Evolutionary conservation across 1,140 invertebrate genomes (phyloP).

Genomic region (Tetragonula clypearis): DNA sequence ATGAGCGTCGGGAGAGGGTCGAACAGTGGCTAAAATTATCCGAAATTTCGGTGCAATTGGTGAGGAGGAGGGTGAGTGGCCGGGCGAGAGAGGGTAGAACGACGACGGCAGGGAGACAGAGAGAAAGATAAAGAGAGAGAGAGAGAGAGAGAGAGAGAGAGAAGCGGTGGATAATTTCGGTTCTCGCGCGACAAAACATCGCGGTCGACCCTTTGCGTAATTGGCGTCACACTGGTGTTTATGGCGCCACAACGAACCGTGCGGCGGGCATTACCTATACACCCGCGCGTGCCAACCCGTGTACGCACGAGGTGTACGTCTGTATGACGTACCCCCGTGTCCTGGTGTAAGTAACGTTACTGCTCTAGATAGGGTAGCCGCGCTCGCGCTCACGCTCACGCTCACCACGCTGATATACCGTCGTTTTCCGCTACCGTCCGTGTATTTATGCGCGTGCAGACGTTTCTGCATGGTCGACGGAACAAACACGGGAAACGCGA

Average conservation of each 20-base stretch:
- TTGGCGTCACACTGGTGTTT: conserved; percentile 72
- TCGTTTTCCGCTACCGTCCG: conserved; percentile 32
- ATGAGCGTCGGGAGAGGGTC: neutral
- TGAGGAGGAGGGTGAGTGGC: conserved; percentile 28
- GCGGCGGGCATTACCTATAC: conserved; percentile 35
- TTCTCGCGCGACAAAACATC: conserved; percentile 71
- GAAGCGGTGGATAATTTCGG: conserved; percentile 64
- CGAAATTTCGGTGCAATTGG: conserved; percentile 62
- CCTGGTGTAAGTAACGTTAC: neutral
- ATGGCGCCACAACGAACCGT: conserved; percentile 55
- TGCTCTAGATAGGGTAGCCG: neutral
- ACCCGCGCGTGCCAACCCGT: neutral
- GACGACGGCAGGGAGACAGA: neutral
- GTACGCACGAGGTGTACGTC: neutral
- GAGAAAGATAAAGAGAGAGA: neutral
- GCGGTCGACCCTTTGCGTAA: conserved; percentile 71
- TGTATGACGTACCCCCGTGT: neutral
- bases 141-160: neutral
- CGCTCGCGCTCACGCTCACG: neutral
- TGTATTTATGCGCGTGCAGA: conserved; percentile 44
- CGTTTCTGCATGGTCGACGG: conserved; percentile 36
- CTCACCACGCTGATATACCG: conserved; percentile 3
- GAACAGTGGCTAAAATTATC: conserved; percentile 56
- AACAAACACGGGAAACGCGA: conserved; percentile 38
- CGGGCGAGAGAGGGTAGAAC: neutral